phyloP scores from a whole-genome alignment of 2,113 vertebrate species.

The Siniperca knerii region DNA sequence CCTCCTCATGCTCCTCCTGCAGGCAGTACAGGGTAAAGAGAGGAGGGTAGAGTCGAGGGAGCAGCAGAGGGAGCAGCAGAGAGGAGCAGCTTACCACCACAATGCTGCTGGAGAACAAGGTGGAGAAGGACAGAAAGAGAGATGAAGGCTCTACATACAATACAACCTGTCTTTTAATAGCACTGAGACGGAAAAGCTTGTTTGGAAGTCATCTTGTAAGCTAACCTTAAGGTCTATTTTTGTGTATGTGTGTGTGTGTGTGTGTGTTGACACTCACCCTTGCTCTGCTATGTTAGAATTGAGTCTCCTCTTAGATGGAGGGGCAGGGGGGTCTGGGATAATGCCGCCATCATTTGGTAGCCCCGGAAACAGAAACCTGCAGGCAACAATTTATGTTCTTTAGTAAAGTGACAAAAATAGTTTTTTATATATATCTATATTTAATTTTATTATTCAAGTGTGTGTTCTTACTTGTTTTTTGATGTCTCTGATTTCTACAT shows the following conservation, averaged over 20 bases:
- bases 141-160: neutral
- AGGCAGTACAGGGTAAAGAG: slow-evolving; percentile 95
- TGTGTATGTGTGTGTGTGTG: slow-evolving; percentile 83
- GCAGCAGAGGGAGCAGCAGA: slow-evolving; percentile 91
- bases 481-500: neutral
- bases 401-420: neutral
- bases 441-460: neutral
- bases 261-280: slow-evolving; percentile 58
- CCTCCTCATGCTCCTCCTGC: slow-evolving; percentile 92
- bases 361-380: slow-evolving; percentile 95
- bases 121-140: neutral
- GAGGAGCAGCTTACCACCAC: slow-evolving; percentile 90
- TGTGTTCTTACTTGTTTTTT: neutral
- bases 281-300: slow-evolving; percentile 57
- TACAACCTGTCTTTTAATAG: neutral
- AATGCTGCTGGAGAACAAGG: slow-evolving; percentile 38
- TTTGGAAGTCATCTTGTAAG: too few species aligned
- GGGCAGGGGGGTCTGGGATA: slow-evolving; percentile 83
- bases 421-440: neutral
- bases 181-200: neutral
- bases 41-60: slow-evolving; percentile 95
- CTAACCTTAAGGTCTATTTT: neutral
- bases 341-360: slow-evolving; percentile 93
- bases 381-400: neutral
- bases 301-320: slow-evolving; percentile 34